Base-by-base conservation (phyloP, 2,113 vertebrate genomes). In the Chionomys nivalis region DNA sequence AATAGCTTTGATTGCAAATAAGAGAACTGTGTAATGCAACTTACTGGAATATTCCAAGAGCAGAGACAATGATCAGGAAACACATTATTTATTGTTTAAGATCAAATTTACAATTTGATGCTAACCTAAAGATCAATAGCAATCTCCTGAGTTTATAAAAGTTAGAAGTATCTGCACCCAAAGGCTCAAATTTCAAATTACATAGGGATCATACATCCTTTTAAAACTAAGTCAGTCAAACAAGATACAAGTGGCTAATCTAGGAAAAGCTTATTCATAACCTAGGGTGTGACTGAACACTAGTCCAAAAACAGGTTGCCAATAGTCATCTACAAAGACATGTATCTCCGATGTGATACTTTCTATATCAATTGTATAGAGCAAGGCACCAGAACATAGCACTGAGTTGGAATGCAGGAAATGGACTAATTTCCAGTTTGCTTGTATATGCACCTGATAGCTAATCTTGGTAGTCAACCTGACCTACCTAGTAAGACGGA, bases 111-210 rank as follows among this genome's bases (percentile, higher is more conserved):
- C 39, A 95, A 83, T 75, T 87, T 91, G 2, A 73, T 78, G 26
- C 31, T 90, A 89, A 89, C 23, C 42, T 76, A 93, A 96, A 93
- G 49, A 93, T 89, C 65, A 93, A 94, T 4, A 91, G 58, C 33
- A n/a, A 72, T 92, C 31, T 92, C 76, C 28, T 17, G 14, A 73
- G 58, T 66, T 95, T 92, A 68, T 0, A 73, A 89, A 4, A 66
- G 26, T 70, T 89, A 81, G 70, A 63, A 91, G 52, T 86, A 49
- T 75, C 33, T 75, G 42, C 47, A 33, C 5, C 83, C 65, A 65
- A 77, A 55, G 70, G 5, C 24, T 94, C 17, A 28, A 72, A 81
- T 77, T 81, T 86, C 3, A 92, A 90, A 81, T 65, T 73, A 79
- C 66, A 88, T 68, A 33, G 81, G 24, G 88, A 49, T 61, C 78